A percentile compares a stretch with the other conserved stretches of the same genome.
Conservation (phyloP, 2,888 invertebrate species). For the Eilema griseolum region DNA sequence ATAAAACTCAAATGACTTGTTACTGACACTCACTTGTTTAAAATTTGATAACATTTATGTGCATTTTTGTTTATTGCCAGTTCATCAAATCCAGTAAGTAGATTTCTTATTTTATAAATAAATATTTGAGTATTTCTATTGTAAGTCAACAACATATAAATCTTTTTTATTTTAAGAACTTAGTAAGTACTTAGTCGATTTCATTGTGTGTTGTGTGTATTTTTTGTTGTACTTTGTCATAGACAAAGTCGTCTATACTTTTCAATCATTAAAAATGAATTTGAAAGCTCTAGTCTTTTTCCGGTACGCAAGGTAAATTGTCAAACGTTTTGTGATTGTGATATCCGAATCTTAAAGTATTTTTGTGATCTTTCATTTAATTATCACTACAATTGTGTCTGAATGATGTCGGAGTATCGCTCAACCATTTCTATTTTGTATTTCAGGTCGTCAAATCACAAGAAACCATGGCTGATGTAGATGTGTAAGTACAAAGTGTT, state of each 20-base stretch:
- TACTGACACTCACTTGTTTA: constrained; percentile 66
- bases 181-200: no score
- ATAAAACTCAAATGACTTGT: constrained; percentile 54
- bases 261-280: constrained; percentile 35
- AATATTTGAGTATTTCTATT: not conserved
- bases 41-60: constrained; percentile 43
- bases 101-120: not conserved
- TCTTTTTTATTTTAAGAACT: no score
- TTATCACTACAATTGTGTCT: constrained; percentile 48
- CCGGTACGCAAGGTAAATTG: constrained; percentile 85
- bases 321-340: constrained; percentile 72
- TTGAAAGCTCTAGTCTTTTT: constrained; percentile 75
- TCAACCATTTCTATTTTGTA: constrained; percentile 71
- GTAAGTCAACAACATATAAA: no score
- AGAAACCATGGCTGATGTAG: constrained; percentile 92
- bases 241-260: not conserved
- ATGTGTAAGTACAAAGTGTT: constrained; percentile 90
- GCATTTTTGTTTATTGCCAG: constrained; percentile 44
- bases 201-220: no score
- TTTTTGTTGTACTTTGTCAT: not conserved
- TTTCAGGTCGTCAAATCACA: constrained; percentile 79
- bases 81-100: not conserved
- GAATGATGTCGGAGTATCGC: constrained; percentile 56
- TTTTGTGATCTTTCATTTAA: constrained; percentile 64
- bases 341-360: constrained; percentile 75